Evolutionary conservation across 2,797 vertebrate genomes (phyloP), one percentile per base, ranked within the genome.

Genomic region (Lithobates sylvaticus): DNA sequence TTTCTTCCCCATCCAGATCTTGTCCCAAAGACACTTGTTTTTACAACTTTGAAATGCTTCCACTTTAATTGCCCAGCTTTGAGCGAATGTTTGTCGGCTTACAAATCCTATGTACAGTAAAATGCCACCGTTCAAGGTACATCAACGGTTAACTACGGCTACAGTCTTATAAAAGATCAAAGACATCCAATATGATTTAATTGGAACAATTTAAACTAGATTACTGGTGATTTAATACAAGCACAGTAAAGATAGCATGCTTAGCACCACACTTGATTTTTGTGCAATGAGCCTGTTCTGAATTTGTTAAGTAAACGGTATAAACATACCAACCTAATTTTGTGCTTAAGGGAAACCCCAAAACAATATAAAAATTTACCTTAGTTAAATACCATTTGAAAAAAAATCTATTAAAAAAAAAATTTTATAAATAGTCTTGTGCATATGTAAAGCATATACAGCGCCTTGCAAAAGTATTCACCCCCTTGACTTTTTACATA

Each of bases 1-100:
- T 64, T 79, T 64, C n/a, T 67, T 26, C 78, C 61, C 75, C 29
- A 77, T 16, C 21, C 23, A 71, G 10, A 86, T 23, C 65, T 50
- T 82, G 76, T 82, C 74, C 69, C 70, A 74, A 73, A 36, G 69
- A 65, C n/a, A 67, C 27, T 67, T 67, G 10, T 67, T 39, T 67
- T 67, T 21, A 61, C 5, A 61, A 8, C n/a, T 29, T 67, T 29
- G 4, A 67, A 67, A 26, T 9, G 23, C n/a, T 65, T n/a, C n/a
- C 61, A 23, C 5, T 65, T 65, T 29, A 26, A 67, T 67, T 67
- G 21, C 18, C 21, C 7, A 61, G 18, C 54, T 61, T 23, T 61
- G 54, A 61, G 54, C 21, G 21, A 18, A 61, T 61, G 10, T 61
- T 61, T 61, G 54, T 18, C 10, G 1, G 54, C 54, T 61, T 61